Percentiles rank a stretch among this genome's conserved stretches.
These are phyloP conservation scores for Drosophila saltans DNA, from an alignment of 1,140 invertebrate genomes.

Conservation along the genomic window DNA sequence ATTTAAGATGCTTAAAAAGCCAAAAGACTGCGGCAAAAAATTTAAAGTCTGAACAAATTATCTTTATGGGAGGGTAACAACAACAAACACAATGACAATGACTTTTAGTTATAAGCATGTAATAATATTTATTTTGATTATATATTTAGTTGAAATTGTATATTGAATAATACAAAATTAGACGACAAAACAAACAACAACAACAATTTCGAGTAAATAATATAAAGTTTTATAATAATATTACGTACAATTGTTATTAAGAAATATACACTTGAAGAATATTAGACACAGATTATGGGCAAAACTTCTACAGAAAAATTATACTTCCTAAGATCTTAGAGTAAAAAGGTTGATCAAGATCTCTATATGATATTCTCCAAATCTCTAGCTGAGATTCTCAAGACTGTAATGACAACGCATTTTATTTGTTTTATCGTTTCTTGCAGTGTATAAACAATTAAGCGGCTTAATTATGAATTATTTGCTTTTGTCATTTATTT, in stretches of 20 bases:
- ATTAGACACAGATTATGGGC: no score
- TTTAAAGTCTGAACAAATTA: constrained; percentile 2
- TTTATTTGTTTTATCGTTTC: neutral
- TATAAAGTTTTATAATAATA: no score
- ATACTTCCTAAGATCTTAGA: no score
- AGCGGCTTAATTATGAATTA: constrained; percentile 14
- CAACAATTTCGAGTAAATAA: no score
- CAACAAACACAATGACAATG: constrained; percentile 5
- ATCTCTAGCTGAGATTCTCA: no score
- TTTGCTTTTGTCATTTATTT: constrained; percentile 18
- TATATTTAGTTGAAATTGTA: constrained; percentile 32
- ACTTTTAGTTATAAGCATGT: constrained; percentile 4
- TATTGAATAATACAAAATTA: constrained; percentile 25
- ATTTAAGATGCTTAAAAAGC: constrained; percentile 59
- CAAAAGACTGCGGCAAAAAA: constrained; percentile 3
- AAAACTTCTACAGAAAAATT: no score
- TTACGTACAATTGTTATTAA: neutral
- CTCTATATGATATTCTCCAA: no score
- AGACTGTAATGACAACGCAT: no score
- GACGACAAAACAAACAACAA: constrained; percentile 25
- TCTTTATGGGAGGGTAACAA: neutral
- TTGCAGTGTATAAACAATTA: neutral
- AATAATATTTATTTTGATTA: constrained; percentile 56
- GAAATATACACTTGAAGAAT: no score
- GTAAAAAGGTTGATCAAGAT: no score